Conservation (phyloP, 2,797 vertebrate species). For the Enteromius thamalakanensis region DNA sequence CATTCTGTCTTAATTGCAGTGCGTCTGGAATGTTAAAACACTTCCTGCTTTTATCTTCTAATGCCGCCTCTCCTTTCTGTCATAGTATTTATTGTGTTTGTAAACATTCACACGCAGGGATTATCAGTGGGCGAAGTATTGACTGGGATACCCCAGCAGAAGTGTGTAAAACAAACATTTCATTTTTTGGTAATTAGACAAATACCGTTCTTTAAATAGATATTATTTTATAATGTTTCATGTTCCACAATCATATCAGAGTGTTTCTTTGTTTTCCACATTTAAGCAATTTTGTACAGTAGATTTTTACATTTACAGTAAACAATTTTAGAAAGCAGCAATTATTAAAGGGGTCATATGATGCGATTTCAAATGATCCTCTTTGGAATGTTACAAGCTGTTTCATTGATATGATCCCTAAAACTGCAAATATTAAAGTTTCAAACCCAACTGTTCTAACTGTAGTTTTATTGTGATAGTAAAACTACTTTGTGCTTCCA, state of each 20-base stretch:
- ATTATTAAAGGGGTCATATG: background rate
- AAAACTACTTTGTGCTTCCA: too few relatives aligned
- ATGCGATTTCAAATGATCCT: too few relatives aligned
- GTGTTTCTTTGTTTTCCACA: background rate
- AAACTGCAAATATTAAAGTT: too few relatives aligned
- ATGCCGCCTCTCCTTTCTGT: conserved; percentile 30
- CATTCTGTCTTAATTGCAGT: conserved; percentile 89
- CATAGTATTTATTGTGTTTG: conserved; percentile 54
- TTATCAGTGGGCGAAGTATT: conserved; percentile 45
- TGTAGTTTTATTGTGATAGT: too few relatives aligned
- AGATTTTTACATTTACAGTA: background rate
- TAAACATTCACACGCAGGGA: conserved; percentile 53
- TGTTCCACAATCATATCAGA: background rate
- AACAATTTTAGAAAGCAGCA: background rate
- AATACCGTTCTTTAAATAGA: too few relatives aligned
- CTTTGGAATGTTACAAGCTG: too few relatives aligned
- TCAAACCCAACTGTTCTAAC: too few relatives aligned
- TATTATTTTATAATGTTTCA: background rate
- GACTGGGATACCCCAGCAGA: conserved; percentile 20
- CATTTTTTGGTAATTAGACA: background rate
- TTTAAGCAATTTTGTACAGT: background rate
- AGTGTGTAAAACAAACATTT: background rate
- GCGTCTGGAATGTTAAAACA: conserved; percentile 81
- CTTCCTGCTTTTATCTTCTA: conserved; percentile 1
- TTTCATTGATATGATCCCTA: too few relatives aligned